Conservation (phyloP, 2,797 vertebrate species). For the Tokudaia muenninki region DNA sequence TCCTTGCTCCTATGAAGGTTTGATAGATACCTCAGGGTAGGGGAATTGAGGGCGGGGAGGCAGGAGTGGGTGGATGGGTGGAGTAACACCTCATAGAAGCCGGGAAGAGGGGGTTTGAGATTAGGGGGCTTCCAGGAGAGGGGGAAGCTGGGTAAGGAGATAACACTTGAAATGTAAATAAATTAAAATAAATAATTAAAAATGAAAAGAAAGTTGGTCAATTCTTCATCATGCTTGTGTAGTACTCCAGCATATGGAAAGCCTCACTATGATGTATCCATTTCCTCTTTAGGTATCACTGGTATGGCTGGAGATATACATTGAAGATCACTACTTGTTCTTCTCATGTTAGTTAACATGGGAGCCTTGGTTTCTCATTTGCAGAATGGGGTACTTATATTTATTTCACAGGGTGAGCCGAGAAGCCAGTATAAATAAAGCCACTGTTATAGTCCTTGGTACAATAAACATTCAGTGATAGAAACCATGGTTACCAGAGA, state of each 20-base stretch:
- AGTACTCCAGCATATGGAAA: background rate
- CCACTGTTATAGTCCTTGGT: background rate
- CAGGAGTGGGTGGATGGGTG: too few species aligned
- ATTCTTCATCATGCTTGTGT: background rate
- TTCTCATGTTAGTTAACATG: background rate
- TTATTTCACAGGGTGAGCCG: background rate
- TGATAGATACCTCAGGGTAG: too few species aligned
- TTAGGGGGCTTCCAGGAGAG: too few species aligned
- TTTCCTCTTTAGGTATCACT: background rate
- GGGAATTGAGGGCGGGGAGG: too few species aligned
- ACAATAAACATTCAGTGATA: too few species aligned
- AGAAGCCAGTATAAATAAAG: background rate
- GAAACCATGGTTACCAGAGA: background rate
- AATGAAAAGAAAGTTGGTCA: too few species aligned
- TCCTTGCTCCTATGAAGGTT: too few species aligned
- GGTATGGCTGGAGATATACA: background rate
- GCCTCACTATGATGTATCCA: background rate
- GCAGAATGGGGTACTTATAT: background rate
- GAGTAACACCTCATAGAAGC: too few species aligned
- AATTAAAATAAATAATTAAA: too few species aligned
- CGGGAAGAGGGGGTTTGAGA: too few species aligned
- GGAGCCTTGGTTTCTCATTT: background rate
- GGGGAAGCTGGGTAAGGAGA: too few species aligned
- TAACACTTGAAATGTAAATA: too few species aligned
- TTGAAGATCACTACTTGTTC: background rate